A percentile compares a stretch with the other conserved stretches of the same genome.
phyloP scores from a whole-genome alignment of 92 coral and sea anemone species.

The Epizoanthus rinbou region DNA sequence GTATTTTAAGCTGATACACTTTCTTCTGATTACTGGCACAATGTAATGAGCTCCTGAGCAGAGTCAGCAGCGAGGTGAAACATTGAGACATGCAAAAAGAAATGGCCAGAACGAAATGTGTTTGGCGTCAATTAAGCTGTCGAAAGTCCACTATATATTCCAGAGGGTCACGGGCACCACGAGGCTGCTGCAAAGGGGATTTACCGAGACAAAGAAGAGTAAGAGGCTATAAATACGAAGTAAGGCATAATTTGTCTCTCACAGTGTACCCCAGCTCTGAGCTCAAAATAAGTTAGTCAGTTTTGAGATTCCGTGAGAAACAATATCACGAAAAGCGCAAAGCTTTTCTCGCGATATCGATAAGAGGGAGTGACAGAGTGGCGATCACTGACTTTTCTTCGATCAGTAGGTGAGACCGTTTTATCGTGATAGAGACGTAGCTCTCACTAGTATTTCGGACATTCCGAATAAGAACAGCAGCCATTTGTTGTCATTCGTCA shows the following conservation, averaged over 20 bases:
- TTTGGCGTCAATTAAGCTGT: neutral
- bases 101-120: neutral
- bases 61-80: too few relatives aligned
- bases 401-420: too few relatives aligned
- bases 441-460: too few relatives aligned
- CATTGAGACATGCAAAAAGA: neutral
- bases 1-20: neutral
- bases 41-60: too few relatives aligned
- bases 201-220: constrained; percentile 1
- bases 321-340: neutral
- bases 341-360: neutral
- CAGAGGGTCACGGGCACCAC: constrained; percentile 36
- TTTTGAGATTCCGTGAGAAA: neutral
- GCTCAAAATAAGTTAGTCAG: neutral
- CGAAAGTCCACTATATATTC: neutral
- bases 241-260: too few relatives aligned
- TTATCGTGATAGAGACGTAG: too few relatives aligned
- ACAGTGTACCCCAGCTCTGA: neutral
- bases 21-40: neutral
- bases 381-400: neutral
- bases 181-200: constrained; percentile 26
- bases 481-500: too few relatives aligned
- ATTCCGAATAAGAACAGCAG: too few relatives aligned
- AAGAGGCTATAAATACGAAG: constrained; percentile 23
- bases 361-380: neutral